Conservation (phyloP, 2,113 vertebrate genomes). For the Varanus salvator region DNA sequence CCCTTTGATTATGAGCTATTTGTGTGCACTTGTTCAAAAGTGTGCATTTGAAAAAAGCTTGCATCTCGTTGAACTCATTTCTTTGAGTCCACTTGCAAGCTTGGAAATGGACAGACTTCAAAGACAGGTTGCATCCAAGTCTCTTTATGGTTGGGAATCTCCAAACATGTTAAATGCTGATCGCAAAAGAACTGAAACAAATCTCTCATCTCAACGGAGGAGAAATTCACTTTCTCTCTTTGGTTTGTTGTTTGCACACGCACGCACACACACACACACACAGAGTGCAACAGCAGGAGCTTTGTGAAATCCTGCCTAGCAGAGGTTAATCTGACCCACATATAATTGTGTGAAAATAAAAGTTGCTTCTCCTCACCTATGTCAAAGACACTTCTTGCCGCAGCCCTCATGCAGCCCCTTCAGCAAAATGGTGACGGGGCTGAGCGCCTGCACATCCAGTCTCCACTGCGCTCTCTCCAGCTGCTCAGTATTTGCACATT, state of each 20-base stretch:
- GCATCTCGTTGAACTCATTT: too few relatives aligned
- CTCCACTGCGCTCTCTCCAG: slow-evolving; percentile 74
- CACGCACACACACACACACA: neutral
- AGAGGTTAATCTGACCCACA: slow-evolving; percentile 80
- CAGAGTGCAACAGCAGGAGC: slow-evolving; percentile 46
- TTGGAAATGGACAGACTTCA: too few relatives aligned
- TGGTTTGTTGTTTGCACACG: neutral
- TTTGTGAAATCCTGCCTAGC: slow-evolving; percentile 62
- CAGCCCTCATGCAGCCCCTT: slow-evolving; percentile 69
- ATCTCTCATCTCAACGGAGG: neutral
- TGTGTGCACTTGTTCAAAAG: too few relatives aligned
- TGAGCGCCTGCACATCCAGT: slow-evolving; percentile 66
- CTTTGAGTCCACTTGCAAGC: too few relatives aligned
- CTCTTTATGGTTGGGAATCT: too few relatives aligned
- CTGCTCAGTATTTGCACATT: slow-evolving; percentile 75
- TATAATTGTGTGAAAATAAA: slow-evolving; percentile 75
- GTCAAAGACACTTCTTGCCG: slow-evolving; percentile 74
- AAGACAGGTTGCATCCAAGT: too few relatives aligned
- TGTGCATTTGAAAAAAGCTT: too few relatives aligned
- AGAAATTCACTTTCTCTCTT: slow-evolving; percentile 7
- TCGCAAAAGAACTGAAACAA: too few relatives aligned
- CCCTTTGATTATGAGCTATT: too few relatives aligned
- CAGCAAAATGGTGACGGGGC: slow-evolving; percentile 61
- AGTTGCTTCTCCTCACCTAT: slow-evolving; percentile 70
- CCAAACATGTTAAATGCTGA: too few relatives aligned